Base-by-base conservation (phyloP, 2,797 vertebrate genomes). In the Sebastes flavidus region DNA sequence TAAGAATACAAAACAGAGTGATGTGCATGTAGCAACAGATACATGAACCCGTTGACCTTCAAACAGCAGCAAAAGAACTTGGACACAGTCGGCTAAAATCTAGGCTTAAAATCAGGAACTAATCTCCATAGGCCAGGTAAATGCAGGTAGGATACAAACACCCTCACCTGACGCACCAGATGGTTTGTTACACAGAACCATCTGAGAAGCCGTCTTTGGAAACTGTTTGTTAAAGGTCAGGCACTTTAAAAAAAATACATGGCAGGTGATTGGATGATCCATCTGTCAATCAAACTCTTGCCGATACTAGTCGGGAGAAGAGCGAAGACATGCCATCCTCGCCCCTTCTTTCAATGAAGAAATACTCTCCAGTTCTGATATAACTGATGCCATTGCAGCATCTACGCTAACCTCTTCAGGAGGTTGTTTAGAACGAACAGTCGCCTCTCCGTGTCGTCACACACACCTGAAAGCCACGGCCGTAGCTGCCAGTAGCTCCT, bases 31-130 rank as follows among this genome's bases (percentile, higher is more conserved):
- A 68, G 6, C 25, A 60, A 67, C 55, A 65, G 36, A 38, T 27
- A 65, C 62, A 62, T 5, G 42, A 16, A 66, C 18, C 60, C 29
- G 6, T 25, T 74, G 42, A 76, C 25, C 55, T 71, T 81, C 10
- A 85, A 65, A 77, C 11, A 27, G 62, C 42, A 61, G 75, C 9
- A 1, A 84, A 55, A 6, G 8, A 2, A 81, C 52, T 46, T 42
- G 22, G 70, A 71, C 32, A 77, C 38, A 59, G 30, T 9, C 69
- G 24, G 34, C n/a, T 65, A 9, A 63, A 63, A 38, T 16, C 34
- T 8, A n/a, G 8, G 20, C 49, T 2, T n/a, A 65, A 63, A 63
- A 24, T 24, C 12, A 38, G 34, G 29, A n/a, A 63, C 22, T 38
- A 14, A 63, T 12, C 0, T 62, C 30, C 4, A 11, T 61, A 24